Evolutionary conservation across 2,797 vertebrate genomes (phyloP).

Genomic region (Crax fasciolata): DNA sequence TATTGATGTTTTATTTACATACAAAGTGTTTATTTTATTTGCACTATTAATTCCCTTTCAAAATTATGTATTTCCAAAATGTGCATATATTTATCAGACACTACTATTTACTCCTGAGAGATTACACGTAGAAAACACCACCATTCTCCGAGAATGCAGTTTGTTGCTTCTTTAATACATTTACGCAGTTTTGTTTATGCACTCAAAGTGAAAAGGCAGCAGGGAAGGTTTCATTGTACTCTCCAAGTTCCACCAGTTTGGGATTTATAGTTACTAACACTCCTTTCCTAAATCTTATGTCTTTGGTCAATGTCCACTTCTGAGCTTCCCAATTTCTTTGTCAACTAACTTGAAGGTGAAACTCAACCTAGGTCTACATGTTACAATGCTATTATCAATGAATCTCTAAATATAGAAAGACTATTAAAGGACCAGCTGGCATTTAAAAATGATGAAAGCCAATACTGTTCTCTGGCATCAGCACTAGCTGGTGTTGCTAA

Average conservation of each 20-base stretch:
- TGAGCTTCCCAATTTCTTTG: background rate
- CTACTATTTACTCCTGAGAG: background rate
- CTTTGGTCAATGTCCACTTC: background rate
- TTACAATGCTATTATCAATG: constrained; percentile 27
- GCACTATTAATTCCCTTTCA: background rate
- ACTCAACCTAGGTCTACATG: background rate
- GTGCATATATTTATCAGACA: background rate
- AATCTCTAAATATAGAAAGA: constrained; percentile 46
- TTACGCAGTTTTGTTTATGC: background rate
- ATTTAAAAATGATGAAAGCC: constrained; percentile 44
- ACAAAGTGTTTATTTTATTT: background rate
- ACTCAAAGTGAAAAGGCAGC: background rate
- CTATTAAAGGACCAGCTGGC: constrained; percentile 49
- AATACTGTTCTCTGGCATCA: constrained; percentile 28
- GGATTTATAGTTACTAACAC: background rate
- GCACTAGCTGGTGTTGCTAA: constrained; percentile 47
- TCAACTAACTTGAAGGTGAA: background rate
- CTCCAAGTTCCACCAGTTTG: background rate
- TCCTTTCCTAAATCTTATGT: background rate
- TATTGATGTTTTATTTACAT: background rate
- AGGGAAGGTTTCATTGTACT: background rate
- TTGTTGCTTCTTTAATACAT: background rate
- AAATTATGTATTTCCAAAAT: background rate
- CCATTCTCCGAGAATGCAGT: background rate
- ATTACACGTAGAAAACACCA: background rate